These are phyloP conservation scores for Galleria mellonella DNA, from an alignment of 1,140 invertebrate species.

Conservation along the genomic window DNA sequence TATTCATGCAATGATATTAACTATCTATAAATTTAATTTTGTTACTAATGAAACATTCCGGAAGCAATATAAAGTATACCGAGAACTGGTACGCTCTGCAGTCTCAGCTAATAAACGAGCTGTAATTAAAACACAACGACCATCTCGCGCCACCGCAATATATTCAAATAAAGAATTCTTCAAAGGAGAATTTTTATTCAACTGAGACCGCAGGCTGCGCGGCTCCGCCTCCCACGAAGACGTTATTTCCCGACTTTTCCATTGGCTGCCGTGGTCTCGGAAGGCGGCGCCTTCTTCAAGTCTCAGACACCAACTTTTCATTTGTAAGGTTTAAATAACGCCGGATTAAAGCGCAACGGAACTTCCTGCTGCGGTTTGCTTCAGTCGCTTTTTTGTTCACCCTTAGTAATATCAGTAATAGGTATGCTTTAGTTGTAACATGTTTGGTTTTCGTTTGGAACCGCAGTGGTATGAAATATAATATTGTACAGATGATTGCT, in stretches of 20 bases:
- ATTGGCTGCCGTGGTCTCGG: slow-evolving; percentile 54
- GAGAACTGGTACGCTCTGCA: too few species aligned
- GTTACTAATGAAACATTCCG: too few species aligned
- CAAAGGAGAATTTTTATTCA: slow-evolving; percentile 67
- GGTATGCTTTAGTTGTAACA: too few species aligned
- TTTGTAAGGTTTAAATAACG: slow-evolving; percentile 68
- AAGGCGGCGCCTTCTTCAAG: slow-evolving; percentile 58
- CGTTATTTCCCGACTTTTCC: slow-evolving; percentile 64
- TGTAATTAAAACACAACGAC: slow-evolving; percentile 29
- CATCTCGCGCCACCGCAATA: slow-evolving; percentile 41
- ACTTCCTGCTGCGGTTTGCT: slow-evolving; percentile 52
- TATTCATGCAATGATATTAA: too few species aligned
- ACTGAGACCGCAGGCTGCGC: slow-evolving; percentile 41
- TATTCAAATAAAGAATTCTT: slow-evolving; percentile 66
- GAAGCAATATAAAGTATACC: too few species aligned
- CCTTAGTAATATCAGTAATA: slow-evolving; percentile 1
- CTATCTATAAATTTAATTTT: too few species aligned
- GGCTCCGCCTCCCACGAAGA: slow-evolving; percentile 63
- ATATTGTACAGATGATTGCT: too few species aligned
- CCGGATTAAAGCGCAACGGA: slow-evolving; percentile 60
- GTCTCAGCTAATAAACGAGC: too few species aligned
- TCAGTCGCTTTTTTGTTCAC: slow-evolving; percentile 46
- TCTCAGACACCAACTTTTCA: slow-evolving; percentile 69
- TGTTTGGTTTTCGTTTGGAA: too few species aligned
- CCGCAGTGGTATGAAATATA: too few species aligned